Evolutionary conservation across 2,797 vertebrate species (phyloP).

Genomic region (Saxicola maurus): DNA sequence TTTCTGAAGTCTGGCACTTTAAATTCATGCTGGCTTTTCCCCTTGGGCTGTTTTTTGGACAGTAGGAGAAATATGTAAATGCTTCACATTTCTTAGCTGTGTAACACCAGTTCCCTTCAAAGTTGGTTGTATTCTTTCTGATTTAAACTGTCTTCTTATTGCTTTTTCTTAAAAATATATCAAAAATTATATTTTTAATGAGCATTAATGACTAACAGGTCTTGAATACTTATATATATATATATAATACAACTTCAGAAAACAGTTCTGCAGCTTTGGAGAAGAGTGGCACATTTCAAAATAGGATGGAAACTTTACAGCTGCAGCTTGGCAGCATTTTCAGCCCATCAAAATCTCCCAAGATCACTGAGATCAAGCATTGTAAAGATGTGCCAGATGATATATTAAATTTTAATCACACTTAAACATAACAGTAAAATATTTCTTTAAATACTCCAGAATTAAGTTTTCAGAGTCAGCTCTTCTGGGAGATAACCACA

Average conservation of each 20-base stretch:
- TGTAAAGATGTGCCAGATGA: constrained; percentile 24
- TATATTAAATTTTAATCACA: constrained; percentile 29
- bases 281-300: neutral
- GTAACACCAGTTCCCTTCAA: neutral
- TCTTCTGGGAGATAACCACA: neutral
- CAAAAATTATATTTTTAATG: accelerated
- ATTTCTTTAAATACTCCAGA: neutral
- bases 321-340: constrained; percentile 25
- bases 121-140: neutral
- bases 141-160: neutral
- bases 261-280: neutral
- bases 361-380: neutral
- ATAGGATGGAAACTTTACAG: neutral
- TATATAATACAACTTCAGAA: neutral
- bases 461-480: neutral
- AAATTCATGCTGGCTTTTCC: neutral
- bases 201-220: neutral
- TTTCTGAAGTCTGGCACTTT: neutral
- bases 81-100: neutral
- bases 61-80: neutral
- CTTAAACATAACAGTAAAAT: neutral
- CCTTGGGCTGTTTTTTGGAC: neutral
- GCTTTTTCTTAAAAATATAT: neutral
- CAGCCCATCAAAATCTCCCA: neutral
- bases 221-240: neutral